Base-by-base conservation (phyloP, 1,140 invertebrate genomes). In the Drosophila paulistorum region DNA sequence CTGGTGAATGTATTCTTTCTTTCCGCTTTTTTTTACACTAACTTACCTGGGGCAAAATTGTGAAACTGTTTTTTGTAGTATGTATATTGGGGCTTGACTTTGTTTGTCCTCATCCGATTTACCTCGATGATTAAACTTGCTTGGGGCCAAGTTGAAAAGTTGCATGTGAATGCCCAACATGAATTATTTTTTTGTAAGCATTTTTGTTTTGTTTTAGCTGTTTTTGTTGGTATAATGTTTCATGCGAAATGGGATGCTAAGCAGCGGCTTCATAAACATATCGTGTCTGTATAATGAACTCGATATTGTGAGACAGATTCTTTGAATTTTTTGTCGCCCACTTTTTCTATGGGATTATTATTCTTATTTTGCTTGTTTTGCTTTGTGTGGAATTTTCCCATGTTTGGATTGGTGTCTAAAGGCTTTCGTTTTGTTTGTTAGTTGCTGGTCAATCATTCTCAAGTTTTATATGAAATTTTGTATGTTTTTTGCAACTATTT, bases 51-150 rank as follows among this genome's bases (percentile, higher is more conserved):
- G 45, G 45, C 45, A 23, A 51, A 51, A 23, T 23, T 51, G 45
- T 9, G 9, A 51, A 51, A 51, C 45, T 23, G 45, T 51, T 51
- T 51, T 51, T 39, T 39, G 10, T 39, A 23, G 17, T 51, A 23
- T 39, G 45, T 20, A 51, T 20, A 51, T 51, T 51, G 45, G 45
- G 45, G 45, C 10, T 51, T 51, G 45, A 51, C 45, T 51, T 51
- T 23, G 20, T 51, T 51, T 51, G 45, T 51, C 17, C 45, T 11
- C 45, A 51, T 23, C 45, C 20, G 45, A 51, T 51, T n/a, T 23
- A 51, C 45, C 45, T 51, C 45, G 45, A 51, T 51, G 45, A 51
- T 51, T 51, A 51, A 51, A 51, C 45, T 51, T 51, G 45, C 45
- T 51, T 23, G 45, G 4, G 4, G 45, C 17, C 45, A 51, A 51